Percentiles rank a stretch among this genome's conserved stretches.
phyloP scores from a whole-genome alignment of 2,797 vertebrate species.

The Gorsachius magnificus region DNA sequence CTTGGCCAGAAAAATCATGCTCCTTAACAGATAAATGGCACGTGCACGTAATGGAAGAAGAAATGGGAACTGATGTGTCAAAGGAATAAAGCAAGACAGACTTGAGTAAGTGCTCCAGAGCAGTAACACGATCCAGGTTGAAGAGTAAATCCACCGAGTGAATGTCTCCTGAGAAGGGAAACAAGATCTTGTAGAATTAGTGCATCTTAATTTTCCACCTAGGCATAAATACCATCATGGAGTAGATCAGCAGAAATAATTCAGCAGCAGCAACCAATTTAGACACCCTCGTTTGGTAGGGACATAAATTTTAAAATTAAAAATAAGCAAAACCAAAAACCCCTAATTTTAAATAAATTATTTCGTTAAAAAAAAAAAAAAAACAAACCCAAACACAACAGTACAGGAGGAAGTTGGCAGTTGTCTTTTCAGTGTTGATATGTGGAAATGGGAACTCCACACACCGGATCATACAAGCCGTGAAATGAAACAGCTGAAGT shows the following conservation, averaged over 20 bases:
- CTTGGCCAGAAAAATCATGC: constrained; percentile 44
- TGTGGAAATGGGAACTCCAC: background rate
- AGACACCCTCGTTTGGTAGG: background rate
- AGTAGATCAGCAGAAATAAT: rapidly evolving
- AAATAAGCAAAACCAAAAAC: background rate
- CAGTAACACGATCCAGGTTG: constrained; percentile 85
- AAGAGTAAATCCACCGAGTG: constrained; percentile 83
- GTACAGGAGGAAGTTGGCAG: background rate
- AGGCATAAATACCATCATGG: rapidly evolving
- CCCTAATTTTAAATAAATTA: rapidly evolving
- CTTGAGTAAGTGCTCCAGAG: constrained; percentile 87
- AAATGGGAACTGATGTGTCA: constrained; percentile 60
- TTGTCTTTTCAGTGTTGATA: background rate
- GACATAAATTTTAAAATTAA: background rate
- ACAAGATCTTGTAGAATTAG: background rate
- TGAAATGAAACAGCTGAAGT: background rate
- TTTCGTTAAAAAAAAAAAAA: background rate
- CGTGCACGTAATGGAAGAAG: constrained; percentile 63
- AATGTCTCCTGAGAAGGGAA: constrained; percentile 70
- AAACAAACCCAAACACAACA: too few species aligned
- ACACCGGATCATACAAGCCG: background rate
- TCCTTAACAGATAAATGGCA: constrained; percentile 81
- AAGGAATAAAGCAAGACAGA: constrained; percentile 89
- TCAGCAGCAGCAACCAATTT: background rate
- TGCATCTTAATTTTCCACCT: background rate